These are phyloP conservation scores for Calameuta idolon DNA, from an alignment of 2,888 invertebrate species.

Conservation along the genomic window DNA sequence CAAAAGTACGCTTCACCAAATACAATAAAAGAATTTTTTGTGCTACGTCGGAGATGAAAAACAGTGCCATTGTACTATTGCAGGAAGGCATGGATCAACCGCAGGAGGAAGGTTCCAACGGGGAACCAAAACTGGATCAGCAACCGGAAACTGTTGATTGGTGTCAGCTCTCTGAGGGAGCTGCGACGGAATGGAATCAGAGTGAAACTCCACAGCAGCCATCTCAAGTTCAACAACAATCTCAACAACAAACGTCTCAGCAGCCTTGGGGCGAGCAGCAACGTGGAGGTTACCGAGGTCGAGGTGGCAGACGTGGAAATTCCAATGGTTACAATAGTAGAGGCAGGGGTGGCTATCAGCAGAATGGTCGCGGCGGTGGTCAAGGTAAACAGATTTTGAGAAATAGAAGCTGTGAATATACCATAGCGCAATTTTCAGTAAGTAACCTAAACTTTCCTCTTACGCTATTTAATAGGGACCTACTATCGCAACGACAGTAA, in stretches of 20 bases:
- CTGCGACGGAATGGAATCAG: constrained; percentile 62
- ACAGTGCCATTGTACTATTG: background rate
- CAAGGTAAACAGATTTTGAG: constrained; percentile 47
- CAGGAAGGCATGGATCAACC: constrained; percentile 53
- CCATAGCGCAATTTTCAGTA: background rate
- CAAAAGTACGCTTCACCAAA: background rate
- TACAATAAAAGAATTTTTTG: background rate
- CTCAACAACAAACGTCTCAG: constrained; percentile 49
- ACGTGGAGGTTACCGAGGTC: constrained; percentile 64
- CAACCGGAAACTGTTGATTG: constrained; percentile 54
- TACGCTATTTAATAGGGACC: constrained; percentile 40
- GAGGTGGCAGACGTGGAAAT: constrained; percentile 69
- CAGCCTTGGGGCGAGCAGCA: constrained; percentile 60
- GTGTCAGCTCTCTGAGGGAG: constrained; percentile 54
- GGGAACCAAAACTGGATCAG: constrained; percentile 46
- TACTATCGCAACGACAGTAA: constrained; percentile 63
- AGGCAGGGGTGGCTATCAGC: constrained; percentile 67
- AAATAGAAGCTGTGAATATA: constrained; percentile 1
- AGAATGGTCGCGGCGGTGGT: constrained; percentile 61
- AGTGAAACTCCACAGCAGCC: constrained; percentile 61
- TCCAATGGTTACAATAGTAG: constrained; percentile 71
- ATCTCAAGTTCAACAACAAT: constrained; percentile 51
- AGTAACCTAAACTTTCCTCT: constrained; percentile 6
- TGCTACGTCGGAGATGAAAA: background rate
- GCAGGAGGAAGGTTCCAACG: constrained; percentile 44